These are phyloP conservation scores for Elaphurus davidianus DNA, from an alignment of 2,113 vertebrate genomes.

Conservation along the genomic window DNA sequence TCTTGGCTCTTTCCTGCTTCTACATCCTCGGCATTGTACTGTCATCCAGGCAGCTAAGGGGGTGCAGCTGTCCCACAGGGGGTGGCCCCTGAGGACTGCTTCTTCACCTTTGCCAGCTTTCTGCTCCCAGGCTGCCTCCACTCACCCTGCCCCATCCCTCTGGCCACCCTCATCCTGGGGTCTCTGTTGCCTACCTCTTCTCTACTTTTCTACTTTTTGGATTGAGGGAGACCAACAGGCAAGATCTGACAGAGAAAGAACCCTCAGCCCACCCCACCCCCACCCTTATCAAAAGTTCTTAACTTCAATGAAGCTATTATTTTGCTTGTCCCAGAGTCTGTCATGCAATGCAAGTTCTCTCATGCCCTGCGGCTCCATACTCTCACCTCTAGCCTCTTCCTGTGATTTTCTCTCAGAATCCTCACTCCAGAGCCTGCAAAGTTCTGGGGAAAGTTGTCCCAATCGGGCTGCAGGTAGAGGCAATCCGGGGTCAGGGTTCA, in stretches of 20 bases:
- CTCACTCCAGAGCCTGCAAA: not conserved
- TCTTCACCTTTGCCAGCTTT: rapidly evolving
- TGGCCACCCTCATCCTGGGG: not conserved
- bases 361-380: not conserved
- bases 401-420: not conserved
- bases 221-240: not conserved
- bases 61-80: not conserved
- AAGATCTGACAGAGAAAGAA: not conserved
- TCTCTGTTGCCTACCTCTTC: not conserved
- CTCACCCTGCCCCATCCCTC: not conserved
- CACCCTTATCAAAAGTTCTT: not conserved
- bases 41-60: not conserved
- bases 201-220: not conserved
- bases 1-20: not conserved
- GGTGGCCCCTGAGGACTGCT: no score
- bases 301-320: not conserved
- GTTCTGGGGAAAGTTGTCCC: not conserved
- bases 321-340: not conserved
- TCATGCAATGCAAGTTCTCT: not conserved
- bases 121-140: not conserved
- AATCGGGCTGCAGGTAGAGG: not conserved
- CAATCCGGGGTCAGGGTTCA: not conserved
- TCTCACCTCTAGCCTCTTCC: not conserved
- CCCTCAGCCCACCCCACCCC: not conserved
- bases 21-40: not conserved